These are phyloP conservation scores for Theretra japonica DNA, from an alignment of 2,888 invertebrate genomes.

Conservation along the genomic window DNA sequence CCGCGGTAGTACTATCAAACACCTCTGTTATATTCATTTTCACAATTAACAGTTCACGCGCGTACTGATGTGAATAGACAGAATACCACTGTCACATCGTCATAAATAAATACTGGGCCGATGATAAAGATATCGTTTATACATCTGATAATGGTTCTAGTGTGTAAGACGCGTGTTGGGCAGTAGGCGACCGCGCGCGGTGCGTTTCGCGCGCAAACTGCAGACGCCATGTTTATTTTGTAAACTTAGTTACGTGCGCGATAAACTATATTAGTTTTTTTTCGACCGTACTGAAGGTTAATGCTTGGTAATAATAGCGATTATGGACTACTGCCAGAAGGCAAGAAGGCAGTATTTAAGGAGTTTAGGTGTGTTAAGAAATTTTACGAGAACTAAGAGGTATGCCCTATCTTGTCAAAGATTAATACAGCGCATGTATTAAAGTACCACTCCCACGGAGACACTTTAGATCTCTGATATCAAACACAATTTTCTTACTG, in stretches of 20 bases:
- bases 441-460: too few relatives aligned
- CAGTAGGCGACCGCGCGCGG: slow-evolving; percentile 60
- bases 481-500: too few relatives aligned
- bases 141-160: slow-evolving; percentile 59
- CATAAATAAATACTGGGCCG: slow-evolving; percentile 47
- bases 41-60: slow-evolving; percentile 42
- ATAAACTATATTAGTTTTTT: slow-evolving; percentile 16
- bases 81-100: slow-evolving; percentile 55
- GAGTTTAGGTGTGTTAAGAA: too few relatives aligned
- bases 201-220: slow-evolving; percentile 51
- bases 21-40: slow-evolving; percentile 58
- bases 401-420: too few relatives aligned
- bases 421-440: too few relatives aligned
- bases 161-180: slow-evolving; percentile 40
- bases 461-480: too few relatives aligned
- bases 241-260: slow-evolving; percentile 37
- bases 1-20: slow-evolving; percentile 36
- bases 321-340: too few relatives aligned
- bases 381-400: too few relatives aligned
- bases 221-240: slow-evolving; percentile 41
- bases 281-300: neutral
- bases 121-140: slow-evolving; percentile 60
- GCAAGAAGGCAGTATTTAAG: too few relatives aligned
- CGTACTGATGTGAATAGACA: slow-evolving; percentile 41
- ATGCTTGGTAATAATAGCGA: neutral